Evolutionary conservation across 1,140 invertebrate genomes (phyloP).

Genomic region (Carposina sasakii): DNA sequence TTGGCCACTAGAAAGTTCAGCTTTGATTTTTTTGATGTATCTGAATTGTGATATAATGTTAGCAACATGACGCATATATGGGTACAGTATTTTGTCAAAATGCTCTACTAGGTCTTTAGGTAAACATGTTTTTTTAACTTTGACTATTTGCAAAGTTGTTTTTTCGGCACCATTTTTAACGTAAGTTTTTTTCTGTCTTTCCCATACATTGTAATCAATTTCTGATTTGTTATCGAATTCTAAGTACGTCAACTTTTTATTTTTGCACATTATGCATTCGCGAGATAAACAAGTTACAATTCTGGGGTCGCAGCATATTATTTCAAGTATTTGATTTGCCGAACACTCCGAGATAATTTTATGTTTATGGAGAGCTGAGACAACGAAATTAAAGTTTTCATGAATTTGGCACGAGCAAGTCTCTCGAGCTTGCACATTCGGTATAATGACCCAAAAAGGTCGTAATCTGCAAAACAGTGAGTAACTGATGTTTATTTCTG

Average conservation of each 20-base stretch:
- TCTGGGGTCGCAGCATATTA: background rate
- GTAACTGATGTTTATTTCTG: constrained; percentile 3
- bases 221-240: background rate
- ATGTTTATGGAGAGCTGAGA: background rate
- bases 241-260: background rate
- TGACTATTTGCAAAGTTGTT: background rate
- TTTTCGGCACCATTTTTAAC: background rate
- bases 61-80: background rate
- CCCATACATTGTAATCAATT: background rate
- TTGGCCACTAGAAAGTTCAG: constrained; percentile 4
- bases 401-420: constrained; percentile 7
- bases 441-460: constrained; percentile 7
- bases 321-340: background rate
- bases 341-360: background rate
- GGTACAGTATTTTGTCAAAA: background rate
- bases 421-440: background rate
- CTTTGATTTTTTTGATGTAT: background rate
- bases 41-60: background rate
- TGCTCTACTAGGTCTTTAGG: background rate
- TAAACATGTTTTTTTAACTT: background rate
- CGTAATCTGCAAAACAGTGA: background rate
- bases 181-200: background rate
- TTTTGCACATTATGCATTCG: background rate
- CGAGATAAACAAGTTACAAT: background rate
- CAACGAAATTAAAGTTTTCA: background rate